Evolutionary conservation across 2,113 vertebrate genomes (phyloP), one percentile per base, ranked within the genome.

Genomic region (Ictalurus punctatus): DNA sequence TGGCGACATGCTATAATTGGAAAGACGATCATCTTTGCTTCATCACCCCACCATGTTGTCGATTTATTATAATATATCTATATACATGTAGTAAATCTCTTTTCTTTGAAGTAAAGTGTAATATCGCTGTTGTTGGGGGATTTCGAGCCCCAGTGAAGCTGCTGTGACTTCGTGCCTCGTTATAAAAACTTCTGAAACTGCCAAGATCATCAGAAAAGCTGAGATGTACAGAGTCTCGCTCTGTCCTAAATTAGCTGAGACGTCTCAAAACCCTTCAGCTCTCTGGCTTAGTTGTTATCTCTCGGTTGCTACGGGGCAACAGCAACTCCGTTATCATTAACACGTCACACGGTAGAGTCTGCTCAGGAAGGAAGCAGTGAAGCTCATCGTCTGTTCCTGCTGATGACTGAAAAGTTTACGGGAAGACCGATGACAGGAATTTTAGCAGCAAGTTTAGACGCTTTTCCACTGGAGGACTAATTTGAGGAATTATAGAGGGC

Each of bases 321-420:
- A 59, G 78, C 83, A 56, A n/a, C 89, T 76, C 30, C 79, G 82
- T 84, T 87, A 71, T 87, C 63, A 87, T 87, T 87, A 87, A 69
- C 63, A 82, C 78, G 83, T 80, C 86, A 87, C 34, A 54, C 79
- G 59, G 54, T 44, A 27, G 34, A 54, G 52, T 48, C 61, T 65
- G 74, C 40, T 56, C 86, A 48, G 37, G 65, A 63, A 65, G 44
- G 30, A 48, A 27, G 54, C 69, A 58, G 17, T 59, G 34, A 74
- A 76, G 27, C 73, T 80, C 19, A 59, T 83, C 17, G 1, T 67
- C 48, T 61, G 54, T 56, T 82, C 37, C 56, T 25, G 34, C 52
- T 40, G 58, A 59, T 44, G 27, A 48, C 23, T 3, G 58, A 58
- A 71, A 79, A 34, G 30, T 44, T 23, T 58, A 48, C 25, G 86